phyloP scores from a whole-genome alignment of 2,113 vertebrate genomes.

The Lamprotornis superbus region DNA sequence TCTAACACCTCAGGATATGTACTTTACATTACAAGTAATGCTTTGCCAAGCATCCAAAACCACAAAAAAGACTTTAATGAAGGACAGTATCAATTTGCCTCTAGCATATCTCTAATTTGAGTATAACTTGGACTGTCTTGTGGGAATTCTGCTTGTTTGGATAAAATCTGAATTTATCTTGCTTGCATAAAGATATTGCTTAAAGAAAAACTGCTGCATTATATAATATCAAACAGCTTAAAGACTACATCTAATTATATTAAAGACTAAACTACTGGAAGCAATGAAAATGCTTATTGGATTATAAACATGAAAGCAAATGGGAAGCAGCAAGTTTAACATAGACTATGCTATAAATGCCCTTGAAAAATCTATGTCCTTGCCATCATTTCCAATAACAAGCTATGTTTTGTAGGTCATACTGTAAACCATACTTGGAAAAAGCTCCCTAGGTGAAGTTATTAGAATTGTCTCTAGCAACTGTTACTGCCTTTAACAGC shows the following conservation, averaged over 20 bases:
- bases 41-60: neutral
- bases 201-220: conserved; percentile 2
- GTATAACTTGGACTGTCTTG: conserved; percentile 17
- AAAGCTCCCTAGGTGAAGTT: neutral
- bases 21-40: neutral
- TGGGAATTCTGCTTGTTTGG: conserved; percentile 27
- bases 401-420: neutral
- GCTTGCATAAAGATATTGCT: neutral
- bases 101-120: neutral
- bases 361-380: neutral
- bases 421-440: neutral
- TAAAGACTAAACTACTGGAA: conserved; percentile 23
- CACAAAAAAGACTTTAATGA: neutral
- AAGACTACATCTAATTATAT: conserved; percentile 27
- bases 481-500: neutral
- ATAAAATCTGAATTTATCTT: conserved; percentile 43
- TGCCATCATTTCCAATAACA: neutral
- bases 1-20: neutral
- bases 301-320: conserved; percentile 19
- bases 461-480: neutral
- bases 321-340: neutral
- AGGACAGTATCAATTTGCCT: neutral
- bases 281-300: neutral
- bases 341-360: neutral
- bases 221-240: conserved; percentile 33